A percentile compares a stretch with the other conserved stretches of the same genome.
Evolutionary conservation across 2,113 vertebrate genomes (phyloP).

Genomic region (Ancistrus triradiatus): DNA sequence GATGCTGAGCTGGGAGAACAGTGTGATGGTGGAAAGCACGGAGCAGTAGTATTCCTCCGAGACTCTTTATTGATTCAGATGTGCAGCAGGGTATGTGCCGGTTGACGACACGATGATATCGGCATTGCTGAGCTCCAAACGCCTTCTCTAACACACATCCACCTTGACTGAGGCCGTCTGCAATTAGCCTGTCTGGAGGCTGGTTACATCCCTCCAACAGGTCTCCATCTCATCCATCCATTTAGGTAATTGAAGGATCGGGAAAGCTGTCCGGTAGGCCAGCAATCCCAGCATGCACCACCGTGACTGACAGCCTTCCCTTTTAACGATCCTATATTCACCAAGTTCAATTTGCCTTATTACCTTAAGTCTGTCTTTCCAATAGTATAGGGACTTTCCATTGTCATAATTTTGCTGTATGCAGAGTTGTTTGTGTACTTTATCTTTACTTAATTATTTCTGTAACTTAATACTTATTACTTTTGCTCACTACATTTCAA

Average conservation of each 20-base stretch:
- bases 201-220: too few relatives aligned
- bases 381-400: too few relatives aligned
- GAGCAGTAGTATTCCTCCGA: constrained; percentile 14
- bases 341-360: constrained; percentile 49
- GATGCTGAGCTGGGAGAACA: constrained; percentile 19
- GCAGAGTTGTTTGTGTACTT: too few relatives aligned
- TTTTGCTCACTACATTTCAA: too few relatives aligned
- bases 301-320: constrained; percentile 48
- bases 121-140: constrained; percentile 52
- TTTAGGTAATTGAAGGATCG: constrained; percentile 65
- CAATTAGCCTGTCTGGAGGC: constrained; percentile 61
- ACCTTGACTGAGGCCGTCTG: constrained; percentile 52
- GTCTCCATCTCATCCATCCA: constrained; percentile 49
- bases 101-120: constrained; percentile 37
- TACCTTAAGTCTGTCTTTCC: too few relatives aligned
- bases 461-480: too few relatives aligned
- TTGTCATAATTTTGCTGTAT: too few relatives aligned
- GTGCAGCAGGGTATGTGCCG: constrained; percentile 14
- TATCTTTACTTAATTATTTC: too few relatives aligned
- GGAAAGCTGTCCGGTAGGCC: constrained; percentile 49
- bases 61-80: constrained; percentile 27
- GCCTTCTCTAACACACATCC: constrained; percentile 53
- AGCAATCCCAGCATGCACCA: constrained; percentile 56
- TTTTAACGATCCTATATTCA: constrained; percentile 46
- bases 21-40: constrained; percentile 7